A percentile compares a stretch with the other conserved stretches of the same genome.
Conservation (phyloP, 2,797 vertebrate species). For the Intellagama lesueurii region DNA sequence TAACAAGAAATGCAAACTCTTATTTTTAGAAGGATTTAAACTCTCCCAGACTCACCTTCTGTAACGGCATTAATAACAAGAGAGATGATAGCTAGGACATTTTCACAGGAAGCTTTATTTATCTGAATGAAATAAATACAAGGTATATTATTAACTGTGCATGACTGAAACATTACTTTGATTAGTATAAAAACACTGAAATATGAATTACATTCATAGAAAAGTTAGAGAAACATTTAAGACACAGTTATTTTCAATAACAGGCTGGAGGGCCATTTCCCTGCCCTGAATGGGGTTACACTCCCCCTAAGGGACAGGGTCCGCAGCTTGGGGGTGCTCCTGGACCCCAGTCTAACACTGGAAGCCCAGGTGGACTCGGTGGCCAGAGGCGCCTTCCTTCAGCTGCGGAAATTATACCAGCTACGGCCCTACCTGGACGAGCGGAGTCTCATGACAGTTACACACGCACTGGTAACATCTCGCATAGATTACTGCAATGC, state of each 20-base stretch:
- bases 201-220: not conserved
- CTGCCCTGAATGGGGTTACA: too few species aligned
- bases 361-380: too few species aligned
- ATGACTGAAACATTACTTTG: constrained; percentile 19
- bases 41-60: constrained; percentile 83
- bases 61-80: constrained; percentile 94
- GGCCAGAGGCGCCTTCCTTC: too few species aligned
- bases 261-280: too few species aligned
- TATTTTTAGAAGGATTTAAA: not conserved
- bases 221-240: not conserved
- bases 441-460: too few species aligned
- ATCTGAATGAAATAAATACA: constrained; percentile 81
- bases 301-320: too few species aligned
- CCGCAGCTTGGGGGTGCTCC: too few species aligned
- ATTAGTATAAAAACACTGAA: not conserved
- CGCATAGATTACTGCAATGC: too few species aligned
- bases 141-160: constrained; percentile 40
- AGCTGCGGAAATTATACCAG: too few species aligned
- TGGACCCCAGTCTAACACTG: too few species aligned
- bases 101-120: constrained; percentile 88
- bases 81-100: constrained; percentile 93
- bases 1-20: not conserved
- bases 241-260: not conserved
- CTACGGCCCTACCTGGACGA: too few species aligned
- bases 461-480: too few species aligned